Conservation (phyloP, 2,888 invertebrate species). For the Agriopis aurantiaria region DNA sequence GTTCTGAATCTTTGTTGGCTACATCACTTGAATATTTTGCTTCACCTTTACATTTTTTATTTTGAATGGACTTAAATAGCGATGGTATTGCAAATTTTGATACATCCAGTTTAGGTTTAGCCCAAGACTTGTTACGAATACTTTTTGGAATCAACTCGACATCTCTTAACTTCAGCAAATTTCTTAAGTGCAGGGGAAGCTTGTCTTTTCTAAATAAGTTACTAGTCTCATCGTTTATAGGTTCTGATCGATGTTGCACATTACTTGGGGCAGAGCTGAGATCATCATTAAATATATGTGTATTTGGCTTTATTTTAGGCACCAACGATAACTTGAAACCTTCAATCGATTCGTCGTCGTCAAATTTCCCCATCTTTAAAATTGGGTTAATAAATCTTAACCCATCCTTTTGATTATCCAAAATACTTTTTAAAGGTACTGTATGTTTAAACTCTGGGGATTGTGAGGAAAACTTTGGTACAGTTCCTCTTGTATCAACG, state of each 20-base stretch:
- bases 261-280: conserved; percentile 42
- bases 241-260: conserved; percentile 35
- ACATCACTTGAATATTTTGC: background rate
- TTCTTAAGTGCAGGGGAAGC: conserved; percentile 52
- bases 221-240: conserved; percentile 10
- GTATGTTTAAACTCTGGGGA: conserved; percentile 9
- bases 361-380: conserved; percentile 8
- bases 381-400: conserved; percentile 6
- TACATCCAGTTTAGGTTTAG: conserved; percentile 23
- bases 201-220: conserved; percentile 22
- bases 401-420: conserved; percentile 3
- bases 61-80: conserved; percentile 16
- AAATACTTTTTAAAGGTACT: conserved; percentile 24
- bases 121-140: conserved; percentile 21
- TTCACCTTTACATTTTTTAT: conserved; percentile 11
- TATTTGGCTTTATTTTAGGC: conserved; percentile 46
- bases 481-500: conserved; percentile 28
- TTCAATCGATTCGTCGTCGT: conserved; percentile 6
- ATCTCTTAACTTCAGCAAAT: conserved; percentile 64
- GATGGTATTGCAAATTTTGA: conserved; percentile 20
- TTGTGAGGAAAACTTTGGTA: conserved; percentile 1
- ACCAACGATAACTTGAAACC: conserved; percentile 34
- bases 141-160: conserved; percentile 52
- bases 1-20: background rate
- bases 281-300: conserved; percentile 36